These are phyloP conservation scores for Himalopsyche japonica DNA, from an alignment of 2,888 invertebrate genomes.

Conservation along the genomic window DNA sequence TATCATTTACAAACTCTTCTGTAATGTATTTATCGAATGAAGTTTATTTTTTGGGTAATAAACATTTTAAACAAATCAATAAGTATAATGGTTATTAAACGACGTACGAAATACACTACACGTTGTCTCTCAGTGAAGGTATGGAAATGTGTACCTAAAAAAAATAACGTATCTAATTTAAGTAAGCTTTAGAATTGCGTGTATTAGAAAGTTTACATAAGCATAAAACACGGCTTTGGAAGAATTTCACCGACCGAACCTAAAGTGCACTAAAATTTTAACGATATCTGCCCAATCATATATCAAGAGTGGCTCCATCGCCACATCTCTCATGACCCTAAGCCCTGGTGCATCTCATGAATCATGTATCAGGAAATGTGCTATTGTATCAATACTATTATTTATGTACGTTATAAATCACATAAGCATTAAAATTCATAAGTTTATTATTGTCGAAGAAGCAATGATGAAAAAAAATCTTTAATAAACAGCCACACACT, in stretches of 20 bases:
- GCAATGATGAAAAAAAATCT: slow-evolving; percentile 2
- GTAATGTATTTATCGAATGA: no score
- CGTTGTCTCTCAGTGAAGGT: no score
- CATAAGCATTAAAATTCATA: slow-evolving; percentile 33
- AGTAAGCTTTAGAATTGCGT: no score
- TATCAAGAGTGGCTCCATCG: slow-evolving; percentile 6
- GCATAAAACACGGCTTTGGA: not conserved
- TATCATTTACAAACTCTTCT: no score
- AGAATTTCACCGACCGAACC: not conserved
- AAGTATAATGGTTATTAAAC: no score
- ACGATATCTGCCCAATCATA: slow-evolving; percentile 27
- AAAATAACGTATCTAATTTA: no score
- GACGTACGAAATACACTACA: no score
- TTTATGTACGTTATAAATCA: slow-evolving; percentile 39
- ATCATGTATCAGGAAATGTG: slow-evolving; percentile 28
- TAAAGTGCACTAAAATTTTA: slow-evolving; percentile 17
- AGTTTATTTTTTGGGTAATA: no score
- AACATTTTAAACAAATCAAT: no score
- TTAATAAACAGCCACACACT: slow-evolving; percentile 11
- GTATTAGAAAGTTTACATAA: not conserved
- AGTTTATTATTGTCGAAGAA: slow-evolving; percentile 21
- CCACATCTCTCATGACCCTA: slow-evolving; percentile 32
- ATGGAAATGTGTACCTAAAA: no score
- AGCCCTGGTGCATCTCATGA: not conserved
- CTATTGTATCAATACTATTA: slow-evolving; percentile 39